Conservation (phyloP, 2,113 vertebrate genomes). For the Aspiorhynchus laticeps region DNA sequence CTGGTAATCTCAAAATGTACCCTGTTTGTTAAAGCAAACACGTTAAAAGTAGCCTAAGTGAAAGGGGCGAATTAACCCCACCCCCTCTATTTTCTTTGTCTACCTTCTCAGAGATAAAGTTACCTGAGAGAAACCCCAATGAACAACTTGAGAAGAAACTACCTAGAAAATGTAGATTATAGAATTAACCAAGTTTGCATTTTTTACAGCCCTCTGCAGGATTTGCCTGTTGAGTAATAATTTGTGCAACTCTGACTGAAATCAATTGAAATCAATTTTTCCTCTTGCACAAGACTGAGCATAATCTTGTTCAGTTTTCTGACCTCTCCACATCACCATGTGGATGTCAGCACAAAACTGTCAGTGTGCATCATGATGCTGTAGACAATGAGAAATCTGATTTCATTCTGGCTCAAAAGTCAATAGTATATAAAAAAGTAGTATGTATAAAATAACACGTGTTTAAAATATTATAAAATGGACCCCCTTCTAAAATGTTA, state of each 20-base stretch:
- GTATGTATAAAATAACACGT: not conserved
- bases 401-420: not conserved
- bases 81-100: conserved; percentile 32
- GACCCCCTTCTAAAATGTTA: not conserved
- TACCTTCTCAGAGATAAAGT: not conserved
- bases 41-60: not conserved
- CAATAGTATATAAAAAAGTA: not conserved
- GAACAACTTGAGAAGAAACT: not conserved
- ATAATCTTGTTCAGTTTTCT: not conserved
- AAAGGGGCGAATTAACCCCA: conserved; percentile 19
- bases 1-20: not conserved
- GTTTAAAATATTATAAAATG: not conserved
- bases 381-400: not conserved
- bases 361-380: not conserved
- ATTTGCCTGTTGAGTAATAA: not conserved
- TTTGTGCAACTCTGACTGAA: conserved; percentile 11
- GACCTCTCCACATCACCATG: conserved; percentile 31
- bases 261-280: conserved; percentile 3
- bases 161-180: too few relatives aligned
- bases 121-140: conserved; percentile 21
- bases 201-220: not conserved
- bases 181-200: not conserved
- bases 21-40: not conserved
- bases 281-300: conserved; percentile 16
- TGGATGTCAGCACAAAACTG: not conserved